Base-by-base conservation (phyloP, 1,140 invertebrate species). In the Scaptomyza hsui region DNA sequence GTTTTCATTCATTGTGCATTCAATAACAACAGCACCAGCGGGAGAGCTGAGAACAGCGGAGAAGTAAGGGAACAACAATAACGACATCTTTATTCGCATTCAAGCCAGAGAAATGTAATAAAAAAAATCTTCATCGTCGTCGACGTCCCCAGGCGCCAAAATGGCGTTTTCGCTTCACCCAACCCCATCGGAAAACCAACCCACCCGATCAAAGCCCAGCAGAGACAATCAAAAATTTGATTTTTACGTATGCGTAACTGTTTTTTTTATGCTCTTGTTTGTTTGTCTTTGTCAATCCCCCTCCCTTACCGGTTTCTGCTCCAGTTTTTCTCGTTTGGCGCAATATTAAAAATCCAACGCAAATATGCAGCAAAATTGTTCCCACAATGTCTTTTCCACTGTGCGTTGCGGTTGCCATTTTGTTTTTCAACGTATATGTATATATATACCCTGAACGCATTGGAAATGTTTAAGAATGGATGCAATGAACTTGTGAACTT, bases 311-410 rank as follows among this genome's bases (percentile, higher is more conserved):
- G 13, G 26, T 3, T 7, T 1, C 12, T 26, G 15, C 37, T 18
- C 12, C 47, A 24, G 4, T 41, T 51, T 56, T 56, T 35, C 6
- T 21, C 32, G 76, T 69, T 80, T 81, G 81, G 73, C 65, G 78
- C 73, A 81, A 86, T 86, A 86, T 86, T 86, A 86, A 86, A 86
- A 86, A 86, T 88, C 82, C 82, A 65, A 72, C 65, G 82, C 74
- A 86, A 88, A 88, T 88, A 86, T 81, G 78, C 78, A 78, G 78
- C 78, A 59, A 75, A 61, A 70, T 86, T 77, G 74, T 62, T 60
- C 51, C 35, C 69, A 37, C 62, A 72, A 67, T 72, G 53, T 72
- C 69, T 67, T 29, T 29, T 67, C 45, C 45, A 52, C 15, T 52
- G 29, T 51, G 68, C 47, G 32, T 37, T 51, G 26, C 51, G 32